A percentile compares a stretch with the other conserved stretches of the same genome.
phyloP scores from a whole-genome alignment of 2,113 vertebrate genomes.

The Paraplagusia blochii region DNA sequence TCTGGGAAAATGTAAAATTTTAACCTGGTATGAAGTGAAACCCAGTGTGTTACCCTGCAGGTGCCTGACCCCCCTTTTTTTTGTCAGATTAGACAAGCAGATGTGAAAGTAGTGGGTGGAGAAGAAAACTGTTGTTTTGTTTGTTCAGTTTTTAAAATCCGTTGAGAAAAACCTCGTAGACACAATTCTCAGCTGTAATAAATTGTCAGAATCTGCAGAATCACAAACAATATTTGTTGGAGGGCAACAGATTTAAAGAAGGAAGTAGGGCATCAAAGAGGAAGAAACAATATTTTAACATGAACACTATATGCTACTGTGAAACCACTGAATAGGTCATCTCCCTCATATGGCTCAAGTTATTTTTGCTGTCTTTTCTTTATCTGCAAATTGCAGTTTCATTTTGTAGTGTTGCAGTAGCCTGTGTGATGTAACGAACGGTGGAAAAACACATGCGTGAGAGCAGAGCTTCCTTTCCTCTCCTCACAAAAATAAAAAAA shows the following conservation, averaged over 20 bases:
- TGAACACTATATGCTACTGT: too few relatives aligned
- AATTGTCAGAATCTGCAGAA: too few relatives aligned
- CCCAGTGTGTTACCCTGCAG: not conserved
- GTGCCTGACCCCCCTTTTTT: not conserved
- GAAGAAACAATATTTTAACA: constrained; percentile 22
- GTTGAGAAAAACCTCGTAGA: too few relatives aligned
- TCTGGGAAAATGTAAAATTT: too few relatives aligned
- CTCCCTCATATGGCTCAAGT: not conserved
- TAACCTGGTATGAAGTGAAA: not conserved
- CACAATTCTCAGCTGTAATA: too few relatives aligned
- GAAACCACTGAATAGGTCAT: not conserved
- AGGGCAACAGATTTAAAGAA: constrained; percentile 6
- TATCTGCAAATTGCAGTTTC: not conserved
- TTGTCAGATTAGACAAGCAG: not conserved
- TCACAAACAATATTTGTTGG: not conserved
- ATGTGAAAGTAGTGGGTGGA: not conserved
- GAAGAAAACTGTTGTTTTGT: too few relatives aligned
- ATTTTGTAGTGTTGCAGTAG: not conserved
- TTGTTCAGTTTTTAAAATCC: too few relatives aligned
- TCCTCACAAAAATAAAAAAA: not conserved
- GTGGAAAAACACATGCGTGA: constrained; percentile 14
- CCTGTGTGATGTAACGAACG: not conserved
- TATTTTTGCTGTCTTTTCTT: not conserved
- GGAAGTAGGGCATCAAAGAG: constrained; percentile 26
- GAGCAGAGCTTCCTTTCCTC: constrained; percentile 45